A percentile compares a stretch with the other conserved stretches of the same genome.
phyloP scores from a whole-genome alignment of 2,797 vertebrate genomes.

The Pitangus sulphuratus region DNA sequence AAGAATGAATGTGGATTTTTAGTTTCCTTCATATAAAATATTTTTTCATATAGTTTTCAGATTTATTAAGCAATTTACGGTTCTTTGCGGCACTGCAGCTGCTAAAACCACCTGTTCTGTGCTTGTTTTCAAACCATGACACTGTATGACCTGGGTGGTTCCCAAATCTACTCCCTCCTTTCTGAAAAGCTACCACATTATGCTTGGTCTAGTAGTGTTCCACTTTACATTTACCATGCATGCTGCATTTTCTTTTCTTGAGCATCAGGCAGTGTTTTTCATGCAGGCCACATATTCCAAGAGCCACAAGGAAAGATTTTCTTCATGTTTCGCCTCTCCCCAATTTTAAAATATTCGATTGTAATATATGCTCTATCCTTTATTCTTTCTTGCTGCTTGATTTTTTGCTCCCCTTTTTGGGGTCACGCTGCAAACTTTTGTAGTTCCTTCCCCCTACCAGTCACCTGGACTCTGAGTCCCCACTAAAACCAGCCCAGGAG shows the following conservation, averaged over 20 bases:
- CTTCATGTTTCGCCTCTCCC: not conserved
- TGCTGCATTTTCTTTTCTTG: not conserved
- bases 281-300: not conserved
- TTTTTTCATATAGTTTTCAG: not conserved
- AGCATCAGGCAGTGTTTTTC: not conserved
- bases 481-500: not conserved
- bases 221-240: not conserved
- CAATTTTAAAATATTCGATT: not conserved
- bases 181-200: not conserved
- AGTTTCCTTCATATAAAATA: not conserved
- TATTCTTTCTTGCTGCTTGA: not conserved
- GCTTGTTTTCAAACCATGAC: not conserved
- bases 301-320: not conserved
- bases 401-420: accelerated
- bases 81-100: not conserved
- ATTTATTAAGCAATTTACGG: not conserved
- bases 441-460: not conserved
- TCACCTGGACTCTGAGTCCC: not conserved
- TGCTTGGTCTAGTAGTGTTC: not conserved
- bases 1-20: not conserved
- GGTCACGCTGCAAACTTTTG: not conserved
- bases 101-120: not conserved
- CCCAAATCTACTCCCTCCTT: not conserved
- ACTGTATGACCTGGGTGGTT: not conserved
- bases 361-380: not conserved